Base-by-base conservation (phyloP, 2,888 invertebrate species). In the Priocnemis perturbator region DNA sequence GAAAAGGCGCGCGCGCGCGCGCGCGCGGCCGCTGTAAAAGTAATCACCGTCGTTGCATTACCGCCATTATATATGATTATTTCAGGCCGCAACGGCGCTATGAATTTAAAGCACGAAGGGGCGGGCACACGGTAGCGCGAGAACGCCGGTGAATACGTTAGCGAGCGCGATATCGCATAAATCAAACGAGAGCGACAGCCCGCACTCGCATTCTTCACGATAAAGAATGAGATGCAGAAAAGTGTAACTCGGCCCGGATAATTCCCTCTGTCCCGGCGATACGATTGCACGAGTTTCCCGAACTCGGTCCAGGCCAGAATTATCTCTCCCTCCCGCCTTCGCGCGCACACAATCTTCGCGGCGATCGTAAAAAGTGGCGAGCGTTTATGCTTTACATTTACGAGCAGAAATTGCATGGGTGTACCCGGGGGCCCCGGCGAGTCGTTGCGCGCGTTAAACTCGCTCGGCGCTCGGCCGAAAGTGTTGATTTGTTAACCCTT, bases 381-480 rank as follows among this genome's bases (percentile, higher is more conserved):
- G 47, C 74, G 67, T 68, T 74, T 74, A 71, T 74, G 69, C 66
- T 74, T 74, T 68, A 65, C 63, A 60, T 71, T 74, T 71, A 74
- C 74, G 67, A 74, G 62, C 60, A 63, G 74, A 74, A 74, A 71
- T 74, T 74, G 67, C 74, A 57, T 58, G 63, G 60, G 67, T 52
- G 30, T 26, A 50, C 65, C 69, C 72, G 70, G 55, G 58, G 65
- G 73, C 66, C 63, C 69, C 66, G 55, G 64, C 73, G 56, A 50
- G 59, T 50, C 50, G 50, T 7, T 17, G 19, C 17, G 17, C 15
- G 50, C 50, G 50, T 19, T 19, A 50, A 17, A 14, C 50, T 50
- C 19, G n/a, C 50, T 50, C 50, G 19, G 11, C 50, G 50, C 4
- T 47, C 3, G 9, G 50, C n/a, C 50, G 50, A 50, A 19, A 19